Evolutionary conservation across 1,140 invertebrate species (phyloP).

Genomic region (Microplitis mediator): DNA sequence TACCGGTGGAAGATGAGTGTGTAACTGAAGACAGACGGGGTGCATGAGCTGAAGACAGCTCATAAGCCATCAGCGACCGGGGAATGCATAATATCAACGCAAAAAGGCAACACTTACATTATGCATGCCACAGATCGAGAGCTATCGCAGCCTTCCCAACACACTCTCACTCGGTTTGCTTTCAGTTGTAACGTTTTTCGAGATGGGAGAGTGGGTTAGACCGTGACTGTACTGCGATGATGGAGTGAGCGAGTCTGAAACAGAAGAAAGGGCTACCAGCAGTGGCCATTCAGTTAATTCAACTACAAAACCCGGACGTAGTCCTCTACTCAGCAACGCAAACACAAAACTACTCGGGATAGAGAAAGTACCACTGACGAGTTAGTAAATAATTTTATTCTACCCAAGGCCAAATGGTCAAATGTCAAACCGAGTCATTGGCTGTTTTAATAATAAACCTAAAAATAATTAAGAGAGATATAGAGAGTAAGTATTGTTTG

Average conservation of each 20-base stretch:
- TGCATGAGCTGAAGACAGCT: slow-evolving; percentile 24
- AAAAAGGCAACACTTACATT: slow-evolving; percentile 43
- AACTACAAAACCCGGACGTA: slow-evolving; percentile 35
- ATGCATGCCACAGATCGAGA: slow-evolving; percentile 36
- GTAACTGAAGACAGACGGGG: slow-evolving; percentile 16
- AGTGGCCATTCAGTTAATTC: slow-evolving; percentile 11
- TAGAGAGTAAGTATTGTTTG: no score
- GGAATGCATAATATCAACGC: slow-evolving; percentile 33
- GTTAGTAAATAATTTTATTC: neutral
- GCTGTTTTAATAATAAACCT: no score
- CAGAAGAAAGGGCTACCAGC: neutral
- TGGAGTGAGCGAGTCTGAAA: neutral
- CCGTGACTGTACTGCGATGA: neutral
- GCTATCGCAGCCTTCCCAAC: neutral
- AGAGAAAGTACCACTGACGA: neutral
- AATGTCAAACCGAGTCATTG: no score
- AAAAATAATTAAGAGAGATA: no score
- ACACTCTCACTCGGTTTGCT: neutral
- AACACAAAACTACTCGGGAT: slow-evolving; percentile 47
- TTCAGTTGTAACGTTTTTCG: neutral
- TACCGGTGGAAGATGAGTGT: neutral
- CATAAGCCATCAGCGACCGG: slow-evolving; percentile 16
- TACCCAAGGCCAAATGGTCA: no score
- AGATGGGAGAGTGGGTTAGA: neutral
- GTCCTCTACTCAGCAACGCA: slow-evolving; percentile 43